Evolutionary conservation across 2,888 invertebrate genomes (phyloP), one percentile per base, ranked within the genome.

Genomic region (Chrysolina haemoptera): DNA sequence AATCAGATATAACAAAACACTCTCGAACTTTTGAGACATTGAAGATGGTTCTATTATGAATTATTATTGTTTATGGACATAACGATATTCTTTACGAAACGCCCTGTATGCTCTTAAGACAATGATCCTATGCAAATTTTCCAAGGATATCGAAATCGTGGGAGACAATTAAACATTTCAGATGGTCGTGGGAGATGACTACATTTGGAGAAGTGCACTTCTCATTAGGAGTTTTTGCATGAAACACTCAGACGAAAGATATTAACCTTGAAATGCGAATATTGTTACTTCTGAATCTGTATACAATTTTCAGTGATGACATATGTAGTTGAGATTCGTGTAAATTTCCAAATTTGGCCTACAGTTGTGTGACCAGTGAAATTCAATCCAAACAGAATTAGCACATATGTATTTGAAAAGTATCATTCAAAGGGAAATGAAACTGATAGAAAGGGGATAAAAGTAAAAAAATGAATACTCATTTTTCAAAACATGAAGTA

Each of bases 81-180:
- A 59, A 27, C 27, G 8, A 12, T n/a, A 1, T 9, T 9, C 35
- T 59, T 35, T 1, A 8, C 35, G 50, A 59, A 59, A 27, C 35
- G n/a, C 22, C n/a, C 14, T 27, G 59, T 59, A 35, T 5, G 35
- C 27, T 8, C 50, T 50, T 18, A 59, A 59, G n/a, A 59, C 59
- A 59, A 59, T 59, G 59, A 35, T n/a, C 59, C 59, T 9, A 22
- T 59, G 59, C 4, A 16, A n/a, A 59, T 27, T 59, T n/a, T 59
- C 22, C 59, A 59, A 59, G 59, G 59, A 22, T 59, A 27, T 27
- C 16, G 59, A 59, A 59, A 59, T 59, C 27, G 59, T 59, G 59
- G 35, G 59, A 59, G 59, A 35, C 8, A 59, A 22, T 59, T 35
- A 59, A 50, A n/a, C 27, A n/a, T 14, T 59, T 27, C 11, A 27